These are phyloP conservation scores for Chondrosia reniformis DNA, from an alignment of 37 sponge, comb jelly and placozoan species.

Conservation along the genomic window DNA sequence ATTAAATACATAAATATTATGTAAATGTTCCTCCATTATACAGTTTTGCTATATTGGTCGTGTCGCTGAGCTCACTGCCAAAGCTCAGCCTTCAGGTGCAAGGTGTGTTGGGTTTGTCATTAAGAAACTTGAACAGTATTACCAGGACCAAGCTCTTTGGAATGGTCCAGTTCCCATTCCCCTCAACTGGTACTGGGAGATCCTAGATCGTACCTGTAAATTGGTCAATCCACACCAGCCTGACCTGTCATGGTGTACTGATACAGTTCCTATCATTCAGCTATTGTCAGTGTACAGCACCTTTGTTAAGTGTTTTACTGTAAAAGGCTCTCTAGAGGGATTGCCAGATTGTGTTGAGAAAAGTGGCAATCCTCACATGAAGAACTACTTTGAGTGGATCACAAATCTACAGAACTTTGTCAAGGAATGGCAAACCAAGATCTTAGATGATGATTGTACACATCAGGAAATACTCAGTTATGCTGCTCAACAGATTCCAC, in stretches of 20 bases:
- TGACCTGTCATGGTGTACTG: background rate
- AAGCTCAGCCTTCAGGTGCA: too few relatives aligned
- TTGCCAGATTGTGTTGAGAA: background rate
- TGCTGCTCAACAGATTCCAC: background rate
- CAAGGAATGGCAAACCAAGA: slow-evolving; percentile 5
- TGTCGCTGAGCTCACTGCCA: too few relatives aligned
- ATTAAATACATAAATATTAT: too few relatives aligned
- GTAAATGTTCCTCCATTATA: too few relatives aligned
- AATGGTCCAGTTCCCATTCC: background rate
- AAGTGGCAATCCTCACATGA: too few relatives aligned
- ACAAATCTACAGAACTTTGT: background rate
- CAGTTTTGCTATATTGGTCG: too few relatives aligned
- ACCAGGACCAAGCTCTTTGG: background rate
- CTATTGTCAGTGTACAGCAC: background rate
- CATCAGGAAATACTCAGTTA: background rate
- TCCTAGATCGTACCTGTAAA: background rate
- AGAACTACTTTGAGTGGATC: slow-evolving; percentile 11
- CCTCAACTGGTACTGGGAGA: slow-evolving; percentile 20
- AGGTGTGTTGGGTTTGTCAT: background rate
- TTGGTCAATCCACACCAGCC: background rate
- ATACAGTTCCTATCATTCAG: background rate
- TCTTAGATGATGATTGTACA: background rate
- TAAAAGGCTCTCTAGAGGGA: background rate
- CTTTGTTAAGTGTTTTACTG: background rate
- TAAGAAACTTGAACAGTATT: background rate